A percentile compares a stretch with the other conserved stretches of the same genome.
phyloP scores from a whole-genome alignment of 2,113 vertebrate genomes.

The Tapirus terrestris region DNA sequence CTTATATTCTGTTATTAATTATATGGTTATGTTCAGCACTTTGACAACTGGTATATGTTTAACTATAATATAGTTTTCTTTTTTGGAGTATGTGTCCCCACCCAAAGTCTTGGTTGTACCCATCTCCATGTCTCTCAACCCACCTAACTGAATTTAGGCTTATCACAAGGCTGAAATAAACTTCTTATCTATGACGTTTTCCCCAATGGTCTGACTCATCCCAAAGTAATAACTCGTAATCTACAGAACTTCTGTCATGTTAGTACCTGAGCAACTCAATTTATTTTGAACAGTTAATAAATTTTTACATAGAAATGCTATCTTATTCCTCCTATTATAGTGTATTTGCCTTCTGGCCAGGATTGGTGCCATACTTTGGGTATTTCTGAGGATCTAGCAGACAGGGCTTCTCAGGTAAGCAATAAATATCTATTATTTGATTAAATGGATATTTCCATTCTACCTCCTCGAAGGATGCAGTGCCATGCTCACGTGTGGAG shows the following conservation, averaged over 20 bases:
- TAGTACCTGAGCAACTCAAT: not conserved
- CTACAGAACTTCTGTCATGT: not conserved
- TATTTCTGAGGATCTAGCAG: not conserved
- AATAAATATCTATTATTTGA: not conserved
- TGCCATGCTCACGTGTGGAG: not conserved
- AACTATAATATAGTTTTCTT: not conserved
- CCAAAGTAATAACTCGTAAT: not conserved
- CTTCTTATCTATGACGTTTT: not conserved
- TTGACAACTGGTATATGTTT: not conserved
- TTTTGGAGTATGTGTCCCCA: not conserved
- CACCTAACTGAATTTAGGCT: not conserved
- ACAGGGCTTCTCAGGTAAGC: not conserved
- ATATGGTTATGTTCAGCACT: not conserved
- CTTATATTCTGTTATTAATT: conserved; percentile 7
- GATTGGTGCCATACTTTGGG: not conserved
- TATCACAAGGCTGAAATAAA: not conserved
- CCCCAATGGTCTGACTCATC: not conserved
- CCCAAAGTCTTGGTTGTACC: not conserved
- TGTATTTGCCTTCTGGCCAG: not conserved
- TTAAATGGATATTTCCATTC: not conserved
- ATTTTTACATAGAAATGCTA: not conserved
- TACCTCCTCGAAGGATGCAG: not conserved
- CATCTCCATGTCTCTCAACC: not conserved
- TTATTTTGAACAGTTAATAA: not conserved
- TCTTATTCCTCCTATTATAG: not conserved